These are phyloP conservation scores for Cephalophus harveyi DNA, from an alignment of 2,113 vertebrate species.

Conservation along the genomic window DNA sequence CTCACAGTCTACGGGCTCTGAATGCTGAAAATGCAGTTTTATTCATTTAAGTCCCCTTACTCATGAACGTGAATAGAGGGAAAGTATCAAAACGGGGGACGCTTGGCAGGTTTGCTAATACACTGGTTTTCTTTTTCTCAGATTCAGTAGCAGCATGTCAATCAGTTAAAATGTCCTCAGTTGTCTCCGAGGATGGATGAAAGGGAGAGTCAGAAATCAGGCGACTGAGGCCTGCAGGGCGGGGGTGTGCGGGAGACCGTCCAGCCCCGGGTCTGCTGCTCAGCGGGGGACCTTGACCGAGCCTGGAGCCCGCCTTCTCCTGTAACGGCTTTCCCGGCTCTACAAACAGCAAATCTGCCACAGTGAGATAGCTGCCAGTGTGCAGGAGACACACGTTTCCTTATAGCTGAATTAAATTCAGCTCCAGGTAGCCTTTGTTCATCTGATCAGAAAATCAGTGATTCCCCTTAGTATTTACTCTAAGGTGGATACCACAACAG, in stretches of 20 bases:
- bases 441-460: background rate
- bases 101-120: background rate
- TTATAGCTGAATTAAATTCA: background rate
- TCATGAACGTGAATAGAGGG: too few species aligned
- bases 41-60: too few species aligned
- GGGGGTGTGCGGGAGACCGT: accelerated
- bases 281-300: background rate
- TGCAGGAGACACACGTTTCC: background rate
- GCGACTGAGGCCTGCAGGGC: background rate
- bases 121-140: accelerated
- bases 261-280: accelerated
- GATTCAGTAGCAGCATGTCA: background rate
- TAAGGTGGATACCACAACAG: accelerated
- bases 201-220: background rate
- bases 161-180: background rate
- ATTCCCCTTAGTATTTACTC: too few species aligned
- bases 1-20: accelerated
- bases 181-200: background rate
- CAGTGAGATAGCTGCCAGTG: accelerated
- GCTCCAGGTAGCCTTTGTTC: background rate
- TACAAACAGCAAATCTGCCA: background rate
- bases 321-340: too few species aligned
- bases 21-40: accelerated
- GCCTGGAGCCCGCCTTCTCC: background rate
- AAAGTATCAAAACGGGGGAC: background rate